Base-by-base conservation (phyloP, 2,888 invertebrate genomes). In the Limnephilus auricula region DNA sequence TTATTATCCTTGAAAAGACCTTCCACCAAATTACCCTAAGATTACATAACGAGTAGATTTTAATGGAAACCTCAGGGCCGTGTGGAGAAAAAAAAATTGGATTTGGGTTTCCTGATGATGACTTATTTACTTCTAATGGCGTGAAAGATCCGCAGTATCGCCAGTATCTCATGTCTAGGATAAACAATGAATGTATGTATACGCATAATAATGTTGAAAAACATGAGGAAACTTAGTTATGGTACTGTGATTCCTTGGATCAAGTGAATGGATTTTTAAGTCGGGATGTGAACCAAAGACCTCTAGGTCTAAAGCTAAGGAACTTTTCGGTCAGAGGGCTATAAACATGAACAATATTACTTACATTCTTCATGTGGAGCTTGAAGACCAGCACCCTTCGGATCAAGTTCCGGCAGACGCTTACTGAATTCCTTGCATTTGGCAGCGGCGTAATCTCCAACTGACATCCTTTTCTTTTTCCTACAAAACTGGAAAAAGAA, bases 301-400 rank as follows among this genome's bases (percentile, higher is more conserved):
- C 13, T 45, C 45, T 18, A 25, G 18, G 4, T 25, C 25, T n/a
- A 65, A 25, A 65, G 45, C 25, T 9, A 65, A n/a, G 65, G 9
- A 65, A 25, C 65, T 65, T n/a, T 0, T 25, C 65, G 25, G 65
- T 65, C 25, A 25, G 65, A 65, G 25, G n/a, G 25, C 65, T 65
- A n/a, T 37, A 65, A 79, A 32, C 32, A 80, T 1, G 30, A 6
- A 18, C 32, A 65, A 9, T 65, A 18, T 30, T 40, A 92, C 92
- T 95, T 94, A 96, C 97, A 96, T 85, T 96, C 95, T 94, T 98
- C 98, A 93, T 98, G 97, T 2, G 97, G 97, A 25, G 97, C 97
- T 94, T 98, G 98, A 92, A 98, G 94, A 0, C 98, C 98, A 0
- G 96, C 96, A n/a, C 97, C 97, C 65, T 96, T 95, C 0, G 96